phyloP scores from a whole-genome alignment of 1,140 invertebrate species.

The Drosophila pseudoobscura region DNA sequence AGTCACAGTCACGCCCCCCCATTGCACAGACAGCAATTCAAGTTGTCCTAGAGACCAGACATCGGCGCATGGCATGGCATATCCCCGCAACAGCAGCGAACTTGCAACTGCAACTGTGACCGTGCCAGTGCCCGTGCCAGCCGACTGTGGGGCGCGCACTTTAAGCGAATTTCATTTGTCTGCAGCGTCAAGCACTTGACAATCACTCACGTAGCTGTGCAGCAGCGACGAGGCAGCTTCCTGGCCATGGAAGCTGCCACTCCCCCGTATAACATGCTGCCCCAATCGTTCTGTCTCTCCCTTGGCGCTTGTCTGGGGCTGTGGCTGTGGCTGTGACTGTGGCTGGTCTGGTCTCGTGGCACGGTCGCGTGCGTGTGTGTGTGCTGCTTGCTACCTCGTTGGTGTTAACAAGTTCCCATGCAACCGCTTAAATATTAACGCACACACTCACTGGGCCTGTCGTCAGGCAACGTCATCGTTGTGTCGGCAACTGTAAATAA shows the following conservation, averaged over 20 bases:
- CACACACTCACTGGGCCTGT: slow-evolving; percentile 54
- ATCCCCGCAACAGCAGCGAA: slow-evolving; percentile 30
- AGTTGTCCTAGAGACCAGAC: slow-evolving; percentile 62
- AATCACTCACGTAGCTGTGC: slow-evolving; percentile 77
- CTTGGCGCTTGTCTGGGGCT: slow-evolving; percentile 50
- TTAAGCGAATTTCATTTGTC: slow-evolving; percentile 82
- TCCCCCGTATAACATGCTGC: slow-evolving; percentile 9
- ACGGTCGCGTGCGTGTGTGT: background rate
- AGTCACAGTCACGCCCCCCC: slow-evolving; percentile 60
- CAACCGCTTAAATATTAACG: slow-evolving; percentile 80
- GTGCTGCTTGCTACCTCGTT: slow-evolving; percentile 39
- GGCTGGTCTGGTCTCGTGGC: slow-evolving; percentile 14
- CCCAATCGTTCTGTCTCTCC: slow-evolving; percentile 24
- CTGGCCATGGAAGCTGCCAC: slow-evolving; percentile 17
- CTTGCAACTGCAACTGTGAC: slow-evolving; percentile 22
- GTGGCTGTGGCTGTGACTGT: slow-evolving; percentile 27
- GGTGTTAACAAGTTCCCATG: slow-evolving; percentile 81
- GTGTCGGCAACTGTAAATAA: slow-evolving; percentile 76
- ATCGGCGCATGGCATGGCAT: background rate
- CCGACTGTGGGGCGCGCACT: slow-evolving; percentile 45
- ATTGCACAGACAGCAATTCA: slow-evolving; percentile 50
- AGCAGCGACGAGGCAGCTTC: slow-evolving; percentile 48
- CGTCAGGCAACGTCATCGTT: slow-evolving; percentile 47
- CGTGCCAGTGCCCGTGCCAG: slow-evolving; percentile 29
- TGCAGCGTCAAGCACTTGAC: slow-evolving; percentile 81